Percentiles rank a stretch among this genome's conserved stretches.
These are phyloP conservation scores for Magallana gigas DNA, from an alignment of 1,140 invertebrate species.

Conservation along the genomic window DNA sequence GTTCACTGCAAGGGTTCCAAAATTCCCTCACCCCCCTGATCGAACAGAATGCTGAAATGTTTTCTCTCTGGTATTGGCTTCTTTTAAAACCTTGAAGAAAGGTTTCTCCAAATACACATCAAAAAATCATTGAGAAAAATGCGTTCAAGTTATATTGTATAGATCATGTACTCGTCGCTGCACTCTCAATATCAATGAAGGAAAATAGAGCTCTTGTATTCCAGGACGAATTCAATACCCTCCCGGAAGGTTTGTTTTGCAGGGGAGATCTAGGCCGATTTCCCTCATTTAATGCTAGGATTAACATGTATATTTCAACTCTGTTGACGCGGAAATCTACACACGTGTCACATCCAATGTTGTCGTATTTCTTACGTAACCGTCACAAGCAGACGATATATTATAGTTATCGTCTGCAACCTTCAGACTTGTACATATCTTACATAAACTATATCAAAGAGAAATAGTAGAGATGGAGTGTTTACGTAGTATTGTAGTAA, in stretches of 20 bases:
- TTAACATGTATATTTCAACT: too few relatives aligned
- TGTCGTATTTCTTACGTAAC: too few relatives aligned
- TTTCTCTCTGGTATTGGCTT: neutral
- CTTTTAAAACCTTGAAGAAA: neutral
- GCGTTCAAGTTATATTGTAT: neutral
- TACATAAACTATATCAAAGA: too few relatives aligned
- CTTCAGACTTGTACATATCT: too few relatives aligned
- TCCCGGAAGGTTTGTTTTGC: neutral
- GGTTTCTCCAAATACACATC: neutral
- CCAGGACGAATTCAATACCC: neutral
- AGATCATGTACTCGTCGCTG: neutral
- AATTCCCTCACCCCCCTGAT: neutral
- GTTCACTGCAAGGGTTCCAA: slow-evolving; percentile 15
- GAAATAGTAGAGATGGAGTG: too few relatives aligned
- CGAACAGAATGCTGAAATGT: neutral
- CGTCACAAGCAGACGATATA: too few relatives aligned
- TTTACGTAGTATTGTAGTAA: too few relatives aligned
- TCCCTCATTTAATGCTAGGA: neutral
- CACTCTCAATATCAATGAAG: neutral
- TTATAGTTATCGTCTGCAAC: too few relatives aligned
- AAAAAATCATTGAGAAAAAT: neutral
- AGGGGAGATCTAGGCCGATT: neutral
- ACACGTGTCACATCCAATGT: too few relatives aligned
- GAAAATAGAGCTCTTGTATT: neutral
- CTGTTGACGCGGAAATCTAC: too few relatives aligned